Evolutionary conservation across 2,113 vertebrate genomes (phyloP).

Genomic region (Psammodynastes pulverulentus): DNA sequence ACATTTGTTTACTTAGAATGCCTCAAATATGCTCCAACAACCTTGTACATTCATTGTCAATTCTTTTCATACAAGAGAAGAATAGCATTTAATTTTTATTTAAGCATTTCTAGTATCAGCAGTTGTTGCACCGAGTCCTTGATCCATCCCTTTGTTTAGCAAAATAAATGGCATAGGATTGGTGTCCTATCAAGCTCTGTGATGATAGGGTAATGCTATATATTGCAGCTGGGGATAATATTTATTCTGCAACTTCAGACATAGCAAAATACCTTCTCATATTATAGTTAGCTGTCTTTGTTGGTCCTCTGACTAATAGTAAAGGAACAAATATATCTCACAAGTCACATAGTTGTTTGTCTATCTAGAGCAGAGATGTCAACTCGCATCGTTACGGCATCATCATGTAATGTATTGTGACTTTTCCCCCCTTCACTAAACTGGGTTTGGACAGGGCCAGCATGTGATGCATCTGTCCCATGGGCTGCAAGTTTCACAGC

Average conservation of each 20-base stretch:
- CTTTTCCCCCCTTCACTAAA: no score
- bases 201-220: background rate
- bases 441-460: no score
- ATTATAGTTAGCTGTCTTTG: background rate
- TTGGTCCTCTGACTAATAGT: background rate
- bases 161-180: background rate
- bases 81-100: slow-evolving; percentile 3
- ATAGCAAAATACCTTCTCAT: background rate
- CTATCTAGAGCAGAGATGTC: background rate
- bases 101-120: background rate
- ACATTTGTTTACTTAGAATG: slow-evolving; percentile 49
- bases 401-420: no score
- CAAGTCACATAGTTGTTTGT: background rate
- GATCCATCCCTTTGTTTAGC: slow-evolving; percentile 1
- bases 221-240: background rate
- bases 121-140: background rate
- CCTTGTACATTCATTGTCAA: slow-evolving; percentile 6
- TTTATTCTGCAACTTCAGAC: background rate
- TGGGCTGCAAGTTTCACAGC: no score
- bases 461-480: no score
- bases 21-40: slow-evolving; percentile 10
- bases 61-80: background rate
- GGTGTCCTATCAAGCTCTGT: background rate
- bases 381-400: no score
- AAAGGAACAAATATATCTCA: background rate